These are phyloP conservation scores for Centropus bengalensis DNA, from an alignment of 2,113 vertebrate genomes.

Conservation along the genomic window DNA sequence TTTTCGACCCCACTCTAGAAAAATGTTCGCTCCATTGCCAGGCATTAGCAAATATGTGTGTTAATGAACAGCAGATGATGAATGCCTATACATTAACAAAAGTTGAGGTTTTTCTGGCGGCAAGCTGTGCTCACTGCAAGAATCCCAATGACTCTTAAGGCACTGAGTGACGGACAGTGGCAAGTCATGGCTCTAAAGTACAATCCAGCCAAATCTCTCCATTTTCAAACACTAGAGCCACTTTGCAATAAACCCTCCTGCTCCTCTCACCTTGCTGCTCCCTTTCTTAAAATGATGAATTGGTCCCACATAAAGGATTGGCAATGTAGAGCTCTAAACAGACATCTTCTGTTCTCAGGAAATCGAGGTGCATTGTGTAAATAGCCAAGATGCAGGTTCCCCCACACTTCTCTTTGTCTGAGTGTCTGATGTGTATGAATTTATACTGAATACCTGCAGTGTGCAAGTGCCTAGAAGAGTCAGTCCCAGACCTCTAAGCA, in stretches of 20 bases:
- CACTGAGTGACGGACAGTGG: neutral
- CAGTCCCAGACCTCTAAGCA: conserved; percentile 46
- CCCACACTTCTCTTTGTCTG: conserved; percentile 39
- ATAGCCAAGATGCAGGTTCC: neutral
- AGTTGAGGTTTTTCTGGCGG: conserved; percentile 58
- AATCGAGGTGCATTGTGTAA: conserved; percentile 24
- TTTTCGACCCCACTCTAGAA: conserved; percentile 87
- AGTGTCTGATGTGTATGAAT: conserved; percentile 39
- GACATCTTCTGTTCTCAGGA: neutral
- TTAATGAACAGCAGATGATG: conserved; percentile 80
- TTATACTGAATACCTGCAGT: conserved; percentile 51
- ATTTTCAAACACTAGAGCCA: neutral
- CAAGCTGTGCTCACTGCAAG: conserved; percentile 46
- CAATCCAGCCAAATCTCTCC: neutral
- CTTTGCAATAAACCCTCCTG: neutral
- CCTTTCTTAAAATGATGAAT: conserved; percentile 25
- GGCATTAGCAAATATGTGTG: conserved; percentile 82
- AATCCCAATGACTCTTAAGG: neutral
- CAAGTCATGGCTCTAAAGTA: neutral
- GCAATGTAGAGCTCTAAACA: conserved; percentile 39
- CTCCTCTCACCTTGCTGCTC: neutral
- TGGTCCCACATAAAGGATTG: neutral
- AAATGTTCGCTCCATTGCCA: conserved; percentile 80
- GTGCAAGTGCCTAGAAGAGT: conserved; percentile 18
- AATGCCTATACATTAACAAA: conserved; percentile 93